These are phyloP conservation scores for Thalassoma bifasciatum DNA, from an alignment of 2,113 vertebrate species.

Conservation along the genomic window DNA sequence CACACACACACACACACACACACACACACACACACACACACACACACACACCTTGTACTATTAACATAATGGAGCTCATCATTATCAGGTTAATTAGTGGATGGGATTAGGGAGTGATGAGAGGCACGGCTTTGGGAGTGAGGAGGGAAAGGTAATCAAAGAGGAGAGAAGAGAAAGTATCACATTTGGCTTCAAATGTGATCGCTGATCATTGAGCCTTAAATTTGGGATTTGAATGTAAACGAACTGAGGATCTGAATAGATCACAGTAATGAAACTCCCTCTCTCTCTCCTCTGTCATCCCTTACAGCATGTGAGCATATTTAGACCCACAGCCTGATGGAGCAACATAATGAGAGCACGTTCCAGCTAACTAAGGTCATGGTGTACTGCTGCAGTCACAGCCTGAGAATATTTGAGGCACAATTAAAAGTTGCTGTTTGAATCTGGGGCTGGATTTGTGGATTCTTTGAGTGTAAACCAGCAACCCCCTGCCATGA, in stretches of 20 bases:
- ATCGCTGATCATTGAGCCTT: too few species aligned
- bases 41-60: conserved; percentile 26
- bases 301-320: not conserved
- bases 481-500: not conserved
- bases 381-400: conserved; percentile 1
- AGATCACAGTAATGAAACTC: not conserved
- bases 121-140: too few species aligned
- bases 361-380: conserved; percentile 37
- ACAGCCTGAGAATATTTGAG: conserved; percentile 18
- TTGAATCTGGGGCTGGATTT: not conserved
- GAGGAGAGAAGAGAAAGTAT: not conserved
- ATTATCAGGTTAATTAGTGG: conserved; percentile 53
- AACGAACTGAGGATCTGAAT: not conserved
- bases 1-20: too few species aligned
- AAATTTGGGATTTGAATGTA: not conserved
- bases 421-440: not conserved
- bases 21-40: too few species aligned
- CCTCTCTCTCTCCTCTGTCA: not conserved
- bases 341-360: conserved; percentile 7
- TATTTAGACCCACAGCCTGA: conserved; percentile 18
- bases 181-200: too few species aligned
- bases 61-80: conserved; percentile 47
- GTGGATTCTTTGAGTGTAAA: too few species aligned
- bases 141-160: conserved; percentile 9
- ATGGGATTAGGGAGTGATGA: conserved; percentile 44